Evolutionary conservation across 2,113 vertebrate genomes (phyloP), one percentile per base, ranked within the genome.

Genomic region (Semicossyphus pulcher): DNA sequence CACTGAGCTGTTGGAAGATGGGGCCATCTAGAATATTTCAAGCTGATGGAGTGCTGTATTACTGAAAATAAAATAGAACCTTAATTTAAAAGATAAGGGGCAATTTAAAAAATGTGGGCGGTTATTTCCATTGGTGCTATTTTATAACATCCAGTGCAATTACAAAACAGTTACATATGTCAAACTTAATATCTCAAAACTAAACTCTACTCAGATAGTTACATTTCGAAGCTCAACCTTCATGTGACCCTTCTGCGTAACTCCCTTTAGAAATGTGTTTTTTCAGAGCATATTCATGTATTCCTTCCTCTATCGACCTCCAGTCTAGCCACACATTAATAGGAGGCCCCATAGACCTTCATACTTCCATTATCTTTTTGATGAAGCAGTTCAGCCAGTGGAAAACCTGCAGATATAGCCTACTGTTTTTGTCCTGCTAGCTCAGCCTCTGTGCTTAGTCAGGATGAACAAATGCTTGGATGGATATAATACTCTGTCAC

Each of bases 401-500:
- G n/a, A 41, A 20, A 39, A 39, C 25, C 25, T 10, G 21, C 52
- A 10, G 1, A n/a, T 25, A 3, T 2, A 14, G 18, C 12, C 16
- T 42, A 7, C n/a, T 18, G 18, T 42, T 42, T 0, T n/a, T 42
- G 18, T n/a, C 18, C 18, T 42, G 16, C 39, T 18, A 16, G 16
- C 49, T 28, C n/a, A 51, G 36, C 18, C 41, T 48, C 42, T 32
- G 31, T 60, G 39, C 16, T 56, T 49, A 80, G 49, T 34, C 62
- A 72, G 42, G 10, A 47, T 48, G 54, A 70, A 53, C 12, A 51
- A 65, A 80, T 10, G 16, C 29, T 45, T 32, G 44, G 47, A 52
- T 32, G 44, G 47, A 52, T 61, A 60, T 34, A 51, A 28, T 36
- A 12, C 15, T 32, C 25, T 59, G 23, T 31, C 41, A 36, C 21